Percentiles rank a stretch among this genome's conserved stretches.
Evolutionary conservation across 1,140 invertebrate genomes (phyloP).

Genomic region (Drosophila tristis): DNA sequence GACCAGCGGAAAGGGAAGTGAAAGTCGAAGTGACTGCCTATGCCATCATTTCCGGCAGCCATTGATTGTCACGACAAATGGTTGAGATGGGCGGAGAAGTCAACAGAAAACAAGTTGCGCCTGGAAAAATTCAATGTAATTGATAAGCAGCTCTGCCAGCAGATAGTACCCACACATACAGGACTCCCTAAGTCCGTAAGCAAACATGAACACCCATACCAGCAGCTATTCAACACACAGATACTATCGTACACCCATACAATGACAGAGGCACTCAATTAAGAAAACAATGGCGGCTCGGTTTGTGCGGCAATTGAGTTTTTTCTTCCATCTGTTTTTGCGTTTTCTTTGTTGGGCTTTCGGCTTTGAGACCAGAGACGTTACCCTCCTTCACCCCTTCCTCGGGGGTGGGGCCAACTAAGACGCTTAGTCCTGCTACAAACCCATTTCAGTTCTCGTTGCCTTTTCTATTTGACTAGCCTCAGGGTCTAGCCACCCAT

Average conservation of each 20-base stretch:
- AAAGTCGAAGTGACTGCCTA: constrained; percentile 38
- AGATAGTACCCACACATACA: constrained; percentile 19
- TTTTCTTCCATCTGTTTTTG: constrained; percentile 35
- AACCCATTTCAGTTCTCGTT: constrained; percentile 17
- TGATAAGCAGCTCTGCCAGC: constrained; percentile 43
- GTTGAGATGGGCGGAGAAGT: not conserved
- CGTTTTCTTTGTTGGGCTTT: constrained; percentile 38
- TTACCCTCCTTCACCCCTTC: constrained; percentile 11
- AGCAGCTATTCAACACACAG: too few species aligned
- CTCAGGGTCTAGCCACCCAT: not conserved
- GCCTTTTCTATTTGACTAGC: constrained; percentile 45
- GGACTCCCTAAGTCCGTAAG: constrained; percentile 14
- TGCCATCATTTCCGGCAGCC: constrained; percentile 56
- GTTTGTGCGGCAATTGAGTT: constrained; percentile 60
- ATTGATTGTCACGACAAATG: constrained; percentile 40
- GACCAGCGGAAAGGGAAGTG: constrained; percentile 9
- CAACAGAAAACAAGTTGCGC: constrained; percentile 15
- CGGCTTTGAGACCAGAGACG: constrained; percentile 6
- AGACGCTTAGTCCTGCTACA: constrained; percentile 43
- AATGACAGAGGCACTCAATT: constrained; percentile 51
- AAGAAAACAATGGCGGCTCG: constrained; percentile 57
- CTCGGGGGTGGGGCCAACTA: constrained; percentile 10
- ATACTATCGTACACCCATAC: constrained; percentile 9
- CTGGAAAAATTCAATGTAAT: constrained; percentile 50
- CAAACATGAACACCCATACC: constrained; percentile 23